Evolutionary conservation across 2,113 vertebrate species (phyloP).

Genomic region (Castor canadensis): DNA sequence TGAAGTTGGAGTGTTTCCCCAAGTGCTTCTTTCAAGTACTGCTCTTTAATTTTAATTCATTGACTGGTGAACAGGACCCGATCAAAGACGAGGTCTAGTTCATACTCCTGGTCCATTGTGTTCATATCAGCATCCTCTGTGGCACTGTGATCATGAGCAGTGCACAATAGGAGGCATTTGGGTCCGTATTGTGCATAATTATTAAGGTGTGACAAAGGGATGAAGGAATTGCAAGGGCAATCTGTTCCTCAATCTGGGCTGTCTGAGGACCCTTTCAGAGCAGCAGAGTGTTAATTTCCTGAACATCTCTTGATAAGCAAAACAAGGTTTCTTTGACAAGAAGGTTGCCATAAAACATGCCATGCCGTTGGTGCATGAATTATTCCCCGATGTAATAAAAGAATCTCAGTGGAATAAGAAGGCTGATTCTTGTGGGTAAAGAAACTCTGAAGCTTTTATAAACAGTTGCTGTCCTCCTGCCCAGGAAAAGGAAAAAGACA

Average conservation of each 20-base stretch:
- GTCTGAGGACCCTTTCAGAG: slow-evolving; percentile 68
- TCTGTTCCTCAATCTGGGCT: slow-evolving; percentile 77
- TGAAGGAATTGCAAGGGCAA: slow-evolving; percentile 71
- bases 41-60: slow-evolving; percentile 49
- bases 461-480: background rate
- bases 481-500: background rate
- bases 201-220: slow-evolving; percentile 79
- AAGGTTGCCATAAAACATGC: slow-evolving; percentile 22
- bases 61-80: background rate
- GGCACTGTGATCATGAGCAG: background rate
- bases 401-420: background rate
- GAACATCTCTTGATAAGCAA: slow-evolving; percentile 82
- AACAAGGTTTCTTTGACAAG: slow-evolving; percentile 57
- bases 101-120: slow-evolving; percentile 33
- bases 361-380: background rate
- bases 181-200: slow-evolving; percentile 75
- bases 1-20: background rate
- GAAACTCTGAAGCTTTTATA: slow-evolving; percentile 14
- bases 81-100: slow-evolving; percentile 53
- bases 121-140: background rate
- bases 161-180: slow-evolving; percentile 58
- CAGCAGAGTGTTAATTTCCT: slow-evolving; percentile 83
- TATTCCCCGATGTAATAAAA: background rate
- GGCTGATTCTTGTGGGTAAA: background rate
- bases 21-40: background rate